Conservation (phyloP, 2,113 vertebrate species). For the Meles meles region DNA sequence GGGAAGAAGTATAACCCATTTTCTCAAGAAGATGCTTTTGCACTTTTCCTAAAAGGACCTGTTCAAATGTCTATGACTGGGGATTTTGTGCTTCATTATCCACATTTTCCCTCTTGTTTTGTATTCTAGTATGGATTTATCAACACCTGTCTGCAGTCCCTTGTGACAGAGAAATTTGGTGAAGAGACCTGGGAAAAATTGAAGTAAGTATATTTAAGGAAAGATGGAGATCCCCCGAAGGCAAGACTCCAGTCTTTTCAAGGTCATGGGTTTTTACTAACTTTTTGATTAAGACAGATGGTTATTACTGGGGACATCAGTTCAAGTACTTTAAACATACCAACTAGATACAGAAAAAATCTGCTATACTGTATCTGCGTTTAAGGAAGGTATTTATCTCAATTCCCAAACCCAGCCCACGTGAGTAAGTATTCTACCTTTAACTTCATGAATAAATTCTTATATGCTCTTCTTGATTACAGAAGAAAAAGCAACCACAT, state of each 20-base stretch:
- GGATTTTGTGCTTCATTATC: not conserved
- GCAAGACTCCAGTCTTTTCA: not conserved
- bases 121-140: constrained; percentile 86
- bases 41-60: not conserved
- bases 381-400: not conserved
- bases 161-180: constrained; percentile 84
- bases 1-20: not conserved
- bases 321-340: not conserved
- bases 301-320: not conserved
- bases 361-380: not conserved
- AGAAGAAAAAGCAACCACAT: not conserved
- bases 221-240: not conserved
- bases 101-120: constrained; percentile 35
- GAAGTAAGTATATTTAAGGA: constrained; percentile 69
- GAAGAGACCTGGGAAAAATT: constrained; percentile 83
- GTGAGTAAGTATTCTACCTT: not conserved
- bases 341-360: not conserved
- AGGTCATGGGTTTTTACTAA: not conserved
- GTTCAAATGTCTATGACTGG: not conserved
- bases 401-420: not conserved
- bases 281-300: not conserved
- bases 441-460: not conserved
- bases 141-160: constrained; percentile 87
- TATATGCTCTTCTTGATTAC: not conserved
- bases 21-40: not conserved